phyloP scores from a whole-genome alignment of 2,888 invertebrate species.

The Dicyrtoma fusca region DNA sequence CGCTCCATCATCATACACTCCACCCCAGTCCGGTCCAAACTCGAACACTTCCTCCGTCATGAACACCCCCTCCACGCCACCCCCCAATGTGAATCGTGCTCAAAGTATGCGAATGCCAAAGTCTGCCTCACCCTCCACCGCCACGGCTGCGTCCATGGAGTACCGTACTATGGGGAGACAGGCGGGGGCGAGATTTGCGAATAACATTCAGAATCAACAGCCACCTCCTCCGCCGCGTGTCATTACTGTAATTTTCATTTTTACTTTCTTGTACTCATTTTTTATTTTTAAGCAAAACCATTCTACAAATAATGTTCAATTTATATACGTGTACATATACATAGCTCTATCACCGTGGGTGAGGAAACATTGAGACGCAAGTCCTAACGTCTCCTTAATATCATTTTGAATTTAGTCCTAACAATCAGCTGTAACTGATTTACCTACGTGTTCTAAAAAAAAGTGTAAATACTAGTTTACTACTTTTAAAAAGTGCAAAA shows the following conservation, averaged over 20 bases:
- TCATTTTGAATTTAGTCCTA: no score
- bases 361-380: no score
- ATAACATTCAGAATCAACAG: conserved; percentile 40
- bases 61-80: conserved; percentile 49
- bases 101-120: conserved; percentile 84
- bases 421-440: no score
- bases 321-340: no score
- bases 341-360: no score
- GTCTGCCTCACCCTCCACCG: conserved; percentile 61
- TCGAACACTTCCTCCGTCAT: background rate
- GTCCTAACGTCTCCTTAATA: no score
- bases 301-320: no score
- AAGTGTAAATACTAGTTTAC: no score
- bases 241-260: conserved; percentile 42
- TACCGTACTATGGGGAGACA: conserved; percentile 53
- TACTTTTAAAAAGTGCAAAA: no score
- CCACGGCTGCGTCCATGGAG: conserved; percentile 49
- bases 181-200: conserved; percentile 48
- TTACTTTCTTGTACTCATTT: conserved; percentile 37
- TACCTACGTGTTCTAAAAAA: no score
- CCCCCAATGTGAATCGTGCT: conserved; percentile 69
- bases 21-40: background rate
- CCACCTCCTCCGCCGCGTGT: conserved; percentile 57
- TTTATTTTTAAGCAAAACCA: background rate
- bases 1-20: background rate